Evolutionary conservation across 2,888 invertebrate genomes (phyloP).

Genomic region (Choristoneura rosaceana): DNA sequence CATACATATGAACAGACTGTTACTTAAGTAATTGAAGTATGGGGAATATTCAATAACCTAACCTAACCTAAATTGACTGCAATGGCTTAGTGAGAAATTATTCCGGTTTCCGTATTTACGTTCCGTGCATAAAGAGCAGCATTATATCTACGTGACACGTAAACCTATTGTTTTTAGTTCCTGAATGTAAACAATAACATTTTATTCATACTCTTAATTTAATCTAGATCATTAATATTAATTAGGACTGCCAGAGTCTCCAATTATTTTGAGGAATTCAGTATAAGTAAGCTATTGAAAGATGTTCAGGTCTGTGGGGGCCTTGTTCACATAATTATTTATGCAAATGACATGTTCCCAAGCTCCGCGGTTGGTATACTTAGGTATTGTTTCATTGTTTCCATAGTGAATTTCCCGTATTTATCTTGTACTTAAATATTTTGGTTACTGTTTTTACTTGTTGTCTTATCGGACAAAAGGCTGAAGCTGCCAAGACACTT

Average conservation of each 20-base stretch:
- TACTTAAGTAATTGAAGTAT: neutral
- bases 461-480: slow-evolving; percentile 16
- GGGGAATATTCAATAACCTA: neutral
- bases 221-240: slow-evolving; percentile 59
- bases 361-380: slow-evolving; percentile 51
- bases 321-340: slow-evolving; percentile 62
- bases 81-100: slow-evolving; percentile 8
- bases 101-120: slow-evolving; percentile 5
- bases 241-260: slow-evolving; percentile 49
- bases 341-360: slow-evolving; percentile 59
- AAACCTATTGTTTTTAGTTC: slow-evolving; percentile 59
- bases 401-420: slow-evolving; percentile 52
- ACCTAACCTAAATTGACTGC: slow-evolving; percentile 6
- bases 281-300: slow-evolving; percentile 51
- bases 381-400: slow-evolving; percentile 53
- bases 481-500: neutral
- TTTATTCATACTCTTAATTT: slow-evolving; percentile 54
- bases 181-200: slow-evolving; percentile 56
- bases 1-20: neutral
- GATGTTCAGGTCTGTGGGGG: slow-evolving; percentile 51
- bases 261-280: slow-evolving; percentile 59
- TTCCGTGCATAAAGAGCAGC: slow-evolving; percentile 52
- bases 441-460: slow-evolving; percentile 22
- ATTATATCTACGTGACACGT: slow-evolving; percentile 54
- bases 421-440: slow-evolving; percentile 32